Percentiles rank a stretch among this genome's conserved stretches.
Evolutionary conservation across 1,140 invertebrate genomes (phyloP).

Genomic region (Brachionus angularis): DNA sequence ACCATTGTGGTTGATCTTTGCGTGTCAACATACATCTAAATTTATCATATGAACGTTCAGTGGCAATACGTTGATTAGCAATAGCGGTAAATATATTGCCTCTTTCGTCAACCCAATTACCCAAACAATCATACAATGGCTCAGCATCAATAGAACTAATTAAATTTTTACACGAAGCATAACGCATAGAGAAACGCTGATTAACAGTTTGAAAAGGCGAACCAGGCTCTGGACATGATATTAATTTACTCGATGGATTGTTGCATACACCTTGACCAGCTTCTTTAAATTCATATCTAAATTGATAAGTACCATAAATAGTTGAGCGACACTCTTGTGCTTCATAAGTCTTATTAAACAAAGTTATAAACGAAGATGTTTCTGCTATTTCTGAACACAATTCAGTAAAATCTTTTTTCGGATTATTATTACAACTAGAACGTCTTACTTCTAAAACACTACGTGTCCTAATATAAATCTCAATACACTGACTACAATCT

Average conservation of each 20-base stretch:
- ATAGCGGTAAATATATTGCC: constrained; percentile 42
- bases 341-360: constrained; percentile 36
- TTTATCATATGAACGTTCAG: constrained; percentile 39
- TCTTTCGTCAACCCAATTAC: constrained; percentile 25
- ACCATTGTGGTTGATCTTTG: constrained; percentile 42
- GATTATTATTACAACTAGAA: constrained; percentile 35
- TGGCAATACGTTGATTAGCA: constrained; percentile 26
- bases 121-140: constrained; percentile 20
- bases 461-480: constrained; percentile 26
- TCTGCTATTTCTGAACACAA: constrained; percentile 32
- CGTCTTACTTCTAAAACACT: constrained; percentile 22
- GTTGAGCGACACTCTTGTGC: constrained; percentile 43
- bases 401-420: constrained; percentile 23
- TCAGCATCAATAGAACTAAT: constrained; percentile 8
- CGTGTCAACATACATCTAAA: constrained; percentile 38
- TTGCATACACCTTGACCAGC: constrained; percentile 18
- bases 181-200: constrained; percentile 39
- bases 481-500: constrained; percentile 38
- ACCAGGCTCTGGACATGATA: constrained; percentile 42
- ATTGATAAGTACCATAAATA: constrained; percentile 42
- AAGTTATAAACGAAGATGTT: constrained; percentile 20
- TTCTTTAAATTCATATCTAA: constrained; percentile 42
- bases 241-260: constrained; percentile 19
- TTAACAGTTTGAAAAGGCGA: constrained; percentile 40
- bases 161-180: constrained; percentile 35